Evolutionary conservation across 64 coral and sea anemone species (phyloP), one percentile per base, ranked within the genome.

Genomic region (Montipora cactus): DNA sequence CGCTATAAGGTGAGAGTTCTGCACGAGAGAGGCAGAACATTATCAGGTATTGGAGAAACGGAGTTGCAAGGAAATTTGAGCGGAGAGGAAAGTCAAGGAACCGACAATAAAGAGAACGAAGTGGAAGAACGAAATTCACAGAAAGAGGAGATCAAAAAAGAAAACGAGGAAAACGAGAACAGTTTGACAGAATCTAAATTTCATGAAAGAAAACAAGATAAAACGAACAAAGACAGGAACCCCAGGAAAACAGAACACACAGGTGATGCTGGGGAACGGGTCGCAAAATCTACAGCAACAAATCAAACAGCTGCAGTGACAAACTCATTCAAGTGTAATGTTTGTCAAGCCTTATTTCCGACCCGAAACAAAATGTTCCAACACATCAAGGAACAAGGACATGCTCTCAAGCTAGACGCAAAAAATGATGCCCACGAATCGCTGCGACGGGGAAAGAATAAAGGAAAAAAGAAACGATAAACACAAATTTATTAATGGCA

Each of bases 361-460:
- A 96, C 98, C 18, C 62, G 98, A 73, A 99, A 99, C 67, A 96
- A 96, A 87, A 86, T 99, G 53, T 99, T 99, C 70, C 92, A 99
- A 47, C 98, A 99, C 62, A 96, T 99, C 19, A 99, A 99, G 70
- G 93, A 94, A 19, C 73, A 74, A 22, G 98, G 95, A 59, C 98
- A 99, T 91, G 95, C 95, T 49, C 76, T 96, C 5, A 94, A 69
- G 50, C 14, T 91, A 4, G 92, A 98, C 15, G 78, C 59, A 22
- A 78, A 20, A 2, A 49, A 66, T 5, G 58, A 91, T 4, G 7
- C 22, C 46, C 91, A 72, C n/a, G 45, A 82, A 13, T 47, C 55
- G 5, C 66, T 90, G 49, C 57, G 58, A 21, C 87, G n/a, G 59
- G 57, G 23, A 5, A 95, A 93, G 44, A 96, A 96, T 28, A 94